A percentile compares a stretch with the other conserved stretches of the same genome.
Evolutionary conservation across 2,113 vertebrate species (phyloP).

Genomic region (Ondatra zibethicus): DNA sequence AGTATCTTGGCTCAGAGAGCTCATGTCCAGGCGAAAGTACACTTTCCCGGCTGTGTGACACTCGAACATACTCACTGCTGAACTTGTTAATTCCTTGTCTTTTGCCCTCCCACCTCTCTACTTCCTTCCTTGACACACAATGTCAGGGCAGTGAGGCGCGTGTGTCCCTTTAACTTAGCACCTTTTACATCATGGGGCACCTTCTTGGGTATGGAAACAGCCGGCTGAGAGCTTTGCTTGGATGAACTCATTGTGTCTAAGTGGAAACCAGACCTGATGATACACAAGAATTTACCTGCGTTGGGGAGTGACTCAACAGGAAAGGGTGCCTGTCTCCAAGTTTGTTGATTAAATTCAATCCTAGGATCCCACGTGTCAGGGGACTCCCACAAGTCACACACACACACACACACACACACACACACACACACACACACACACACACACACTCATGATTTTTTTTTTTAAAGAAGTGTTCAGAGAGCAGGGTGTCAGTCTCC

Average conservation of each 20-base stretch:
- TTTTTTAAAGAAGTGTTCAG: too few relatives aligned
- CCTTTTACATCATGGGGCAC: neutral
- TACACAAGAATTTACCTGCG: neutral
- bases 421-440: neutral
- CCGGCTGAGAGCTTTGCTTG: neutral
- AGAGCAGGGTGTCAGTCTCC: too few relatives aligned
- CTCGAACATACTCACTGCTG: neutral
- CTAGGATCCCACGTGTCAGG: neutral
- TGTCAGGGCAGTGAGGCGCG: neutral
- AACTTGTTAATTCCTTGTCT: neutral
- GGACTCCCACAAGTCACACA: neutral
- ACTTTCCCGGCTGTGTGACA: neutral
- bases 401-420: neutral
- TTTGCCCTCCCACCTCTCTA: neutral
- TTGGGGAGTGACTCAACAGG: neutral
- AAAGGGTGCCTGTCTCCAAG: neutral
- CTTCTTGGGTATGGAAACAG: neutral
- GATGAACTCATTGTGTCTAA: neutral
- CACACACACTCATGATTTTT: too few relatives aligned
- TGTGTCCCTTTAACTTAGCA: neutral
- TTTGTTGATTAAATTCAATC: neutral
- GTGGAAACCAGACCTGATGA: neutral
- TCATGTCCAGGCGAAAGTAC: neutral
- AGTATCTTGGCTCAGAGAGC: neutral
- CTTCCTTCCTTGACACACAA: neutral